These are phyloP conservation scores for Otolemur crassicaudatus DNA, from an alignment of 2,797 vertebrate species.

Conservation along the genomic window DNA sequence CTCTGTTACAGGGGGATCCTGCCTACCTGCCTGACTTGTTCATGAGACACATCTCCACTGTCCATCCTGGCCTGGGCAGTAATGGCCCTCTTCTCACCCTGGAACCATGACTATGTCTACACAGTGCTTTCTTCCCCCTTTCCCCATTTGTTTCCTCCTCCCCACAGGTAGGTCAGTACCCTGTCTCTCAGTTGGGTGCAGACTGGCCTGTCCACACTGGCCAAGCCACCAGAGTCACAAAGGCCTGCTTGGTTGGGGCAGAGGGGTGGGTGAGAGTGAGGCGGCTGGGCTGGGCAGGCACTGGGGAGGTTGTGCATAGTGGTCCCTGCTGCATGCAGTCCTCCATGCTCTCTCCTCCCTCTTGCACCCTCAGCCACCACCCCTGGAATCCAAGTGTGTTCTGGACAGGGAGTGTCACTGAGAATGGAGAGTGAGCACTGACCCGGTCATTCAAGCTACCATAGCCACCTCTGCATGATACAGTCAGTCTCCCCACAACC, in stretches of 20 bases:
- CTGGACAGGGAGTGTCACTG: not conserved
- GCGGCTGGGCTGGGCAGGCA: accelerated
- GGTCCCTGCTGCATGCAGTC: not conserved
- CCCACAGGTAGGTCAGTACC: accelerated
- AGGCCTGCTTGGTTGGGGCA: not conserved
- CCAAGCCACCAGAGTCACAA: not conserved
- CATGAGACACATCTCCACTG: accelerated
- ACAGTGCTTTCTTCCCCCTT: not conserved
- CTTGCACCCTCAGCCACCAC: not conserved
- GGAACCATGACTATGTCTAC: too few species aligned
- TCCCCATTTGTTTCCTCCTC: too few species aligned
- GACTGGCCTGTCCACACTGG: too few species aligned
- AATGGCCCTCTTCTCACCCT: accelerated
- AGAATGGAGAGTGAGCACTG: accelerated
- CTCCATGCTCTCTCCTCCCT: not conserved
- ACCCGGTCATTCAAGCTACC: not conserved
- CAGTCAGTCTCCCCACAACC: not conserved
- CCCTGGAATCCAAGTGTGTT: accelerated
- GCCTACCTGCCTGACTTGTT: too few species aligned
- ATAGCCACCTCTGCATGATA: not conserved
- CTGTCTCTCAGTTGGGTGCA: not conserved
- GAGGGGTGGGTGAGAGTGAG: accelerated
- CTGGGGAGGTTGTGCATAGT: not conserved
- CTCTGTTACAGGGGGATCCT: not conserved
- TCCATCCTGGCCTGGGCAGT: accelerated